Evolutionary conservation across 2,888 invertebrate genomes (phyloP).

Genomic region (Macaria notata): DNA sequence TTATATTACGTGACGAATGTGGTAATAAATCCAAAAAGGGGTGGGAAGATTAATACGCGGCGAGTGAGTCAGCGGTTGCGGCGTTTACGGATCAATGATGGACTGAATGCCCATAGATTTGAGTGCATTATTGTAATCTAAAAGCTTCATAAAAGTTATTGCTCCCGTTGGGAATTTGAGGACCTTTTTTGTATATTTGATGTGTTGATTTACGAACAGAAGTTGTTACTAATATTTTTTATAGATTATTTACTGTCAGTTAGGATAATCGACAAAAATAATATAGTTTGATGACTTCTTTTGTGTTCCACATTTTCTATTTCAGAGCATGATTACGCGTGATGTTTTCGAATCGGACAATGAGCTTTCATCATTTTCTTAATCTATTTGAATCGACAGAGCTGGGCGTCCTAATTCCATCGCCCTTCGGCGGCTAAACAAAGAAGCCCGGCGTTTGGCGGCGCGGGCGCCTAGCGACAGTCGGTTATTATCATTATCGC

Average conservation of each 20-base stretch:
- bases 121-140: conserved; percentile 17
- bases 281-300: no score
- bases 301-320: no score
- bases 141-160: neutral
- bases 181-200: neutral
- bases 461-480: conserved; percentile 58
- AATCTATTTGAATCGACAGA: neutral
- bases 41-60: conserved; percentile 59
- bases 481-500: conserved; percentile 45
- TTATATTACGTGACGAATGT: conserved; percentile 60
- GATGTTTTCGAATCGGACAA: no score
- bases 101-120: conserved; percentile 21
- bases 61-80: conserved; percentile 57
- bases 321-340: no score
- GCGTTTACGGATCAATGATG: conserved; percentile 50
- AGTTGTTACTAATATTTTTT: no score
- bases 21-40: conserved; percentile 55
- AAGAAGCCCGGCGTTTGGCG: conserved; percentile 30
- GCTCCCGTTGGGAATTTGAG: conserved; percentile 7
- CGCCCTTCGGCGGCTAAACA: conserved; percentile 27
- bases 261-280: no score
- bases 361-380: neutral
- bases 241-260: no score
- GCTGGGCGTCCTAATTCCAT: conserved; percentile 14
- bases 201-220: no score